Evolutionary conservation across 2,113 vertebrate species (phyloP).

Genomic region (Condylura cristata): DNA sequence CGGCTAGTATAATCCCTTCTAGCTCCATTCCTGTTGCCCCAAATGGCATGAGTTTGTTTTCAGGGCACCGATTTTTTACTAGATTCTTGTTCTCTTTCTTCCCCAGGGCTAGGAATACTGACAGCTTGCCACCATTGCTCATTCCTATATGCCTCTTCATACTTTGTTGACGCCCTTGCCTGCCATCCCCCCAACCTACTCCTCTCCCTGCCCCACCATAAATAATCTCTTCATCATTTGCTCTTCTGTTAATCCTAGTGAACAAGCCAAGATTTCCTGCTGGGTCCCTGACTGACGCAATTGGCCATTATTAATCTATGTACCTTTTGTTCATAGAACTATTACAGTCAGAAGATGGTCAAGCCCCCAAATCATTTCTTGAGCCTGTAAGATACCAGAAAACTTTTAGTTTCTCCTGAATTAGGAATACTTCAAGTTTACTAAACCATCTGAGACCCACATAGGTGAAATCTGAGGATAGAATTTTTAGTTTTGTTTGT

Average conservation of each 20-base stretch:
- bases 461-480: not conserved
- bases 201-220: not conserved
- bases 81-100: not conserved
- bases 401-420: conserved; percentile 50
- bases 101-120: no score
- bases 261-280: not conserved
- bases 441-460: not conserved
- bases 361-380: conserved; percentile 44
- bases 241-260: not conserved
- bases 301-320: conserved; percentile 14
- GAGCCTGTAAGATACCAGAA: not conserved
- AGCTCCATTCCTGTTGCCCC: no score
- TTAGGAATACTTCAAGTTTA: not conserved
- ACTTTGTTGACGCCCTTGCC: not conserved
- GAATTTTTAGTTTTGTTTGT: conserved; percentile 32
- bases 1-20: no score
- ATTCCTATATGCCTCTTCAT: not conserved
- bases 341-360: not conserved
- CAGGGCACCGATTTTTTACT: not conserved
- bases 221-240: not conserved
- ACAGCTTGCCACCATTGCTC: not conserved
- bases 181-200: no score
- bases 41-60: no score
- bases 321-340: not conserved
- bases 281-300: not conserved